Conservation (phyloP, 1,140 invertebrate species). For the Drosophila novamexicana region DNA sequence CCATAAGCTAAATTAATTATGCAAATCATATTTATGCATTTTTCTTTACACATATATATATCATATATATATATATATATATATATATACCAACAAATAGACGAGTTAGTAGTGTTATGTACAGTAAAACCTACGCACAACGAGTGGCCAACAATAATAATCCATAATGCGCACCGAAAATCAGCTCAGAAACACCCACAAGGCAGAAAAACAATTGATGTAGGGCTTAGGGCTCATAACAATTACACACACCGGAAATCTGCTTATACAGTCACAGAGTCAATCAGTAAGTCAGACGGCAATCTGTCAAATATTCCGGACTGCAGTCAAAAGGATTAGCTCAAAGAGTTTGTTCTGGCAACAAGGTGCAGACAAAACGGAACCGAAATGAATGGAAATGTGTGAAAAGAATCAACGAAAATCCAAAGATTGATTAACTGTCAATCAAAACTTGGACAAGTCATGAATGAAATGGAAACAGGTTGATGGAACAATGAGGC, state of each 20-base stretch:
- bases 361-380: conserved; percentile 53
- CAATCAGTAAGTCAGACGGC: conserved; percentile 60
- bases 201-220: conserved; percentile 26
- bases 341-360: conserved; percentile 59
- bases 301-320: conserved; percentile 64
- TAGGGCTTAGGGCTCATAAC: conserved; percentile 61
- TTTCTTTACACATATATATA: neutral
- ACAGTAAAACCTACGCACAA: conserved; percentile 8
- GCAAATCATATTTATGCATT: neutral
- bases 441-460: conserved; percentile 63
- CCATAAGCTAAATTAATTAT: no score
- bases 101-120: neutral
- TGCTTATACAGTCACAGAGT: conserved; percentile 58
- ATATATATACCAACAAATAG: no score
- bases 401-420: conserved; percentile 72
- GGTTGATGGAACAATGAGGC: conserved; percentile 67
- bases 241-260: conserved; percentile 81
- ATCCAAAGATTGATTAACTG: conserved; percentile 78
- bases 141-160: conserved; percentile 3
- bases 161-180: conserved; percentile 26
- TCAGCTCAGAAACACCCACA: conserved; percentile 67
- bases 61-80: neutral
- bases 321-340: conserved; percentile 75
- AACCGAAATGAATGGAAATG: conserved; percentile 61
- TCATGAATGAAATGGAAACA: conserved; percentile 72